These are phyloP conservation scores for Pan troglodytes DNA, from an alignment of 2,113 vertebrate genomes.

Conservation along the genomic window NHGRI_mPanTro3-v2.1_pri NC_072418.2:2691001-2691500, in stretches of 20 bases:
- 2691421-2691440: not conserved
- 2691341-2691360: not conserved
- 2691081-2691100: rapidly evolving
- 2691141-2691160: no score
- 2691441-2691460: not conserved
- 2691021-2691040: no score
- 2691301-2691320: not conserved
- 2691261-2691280: not conserved
- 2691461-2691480: not conserved
- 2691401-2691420: not conserved
- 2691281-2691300: not conserved
- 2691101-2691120: not conserved
- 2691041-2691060: not conserved
- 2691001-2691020: not conserved
- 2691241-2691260: not conserved
- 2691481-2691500: not conserved
- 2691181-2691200: not conserved
- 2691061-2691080: not conserved
- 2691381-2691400: not conserved
- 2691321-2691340: constrained; percentile 79
- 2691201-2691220: not conserved
- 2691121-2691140: not conserved
- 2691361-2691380: not conserved
- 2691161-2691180: not conserved
- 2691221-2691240: not conserved